Base-by-base conservation (phyloP, 2,797 vertebrate genomes). In the Pipistrellus nathusii region DNA sequence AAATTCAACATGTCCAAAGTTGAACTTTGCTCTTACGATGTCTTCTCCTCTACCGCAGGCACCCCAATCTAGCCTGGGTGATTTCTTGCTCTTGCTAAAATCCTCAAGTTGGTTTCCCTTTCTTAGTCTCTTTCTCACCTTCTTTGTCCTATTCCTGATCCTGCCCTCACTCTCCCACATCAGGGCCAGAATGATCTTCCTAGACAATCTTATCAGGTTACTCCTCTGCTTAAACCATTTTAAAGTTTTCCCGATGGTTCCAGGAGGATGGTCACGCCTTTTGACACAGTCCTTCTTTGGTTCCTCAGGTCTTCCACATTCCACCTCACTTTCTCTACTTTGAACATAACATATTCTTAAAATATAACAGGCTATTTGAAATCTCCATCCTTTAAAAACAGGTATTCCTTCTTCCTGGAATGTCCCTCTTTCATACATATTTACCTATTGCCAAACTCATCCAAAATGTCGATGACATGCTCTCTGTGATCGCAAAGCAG, bases 101-200 rank as follows among this genome's bases (percentile, higher is more conserved):
- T 27, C 9, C 5, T 3, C 32, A 25, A 38, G 8, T 6, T 48
- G 30, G 13, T 68, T 53, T 78, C 53, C 32, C 38, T 76, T n/a
- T 46, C 48, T 11, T 8, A 8, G 21, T 68, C 20, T 88, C 23
- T 85, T 51, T 44, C 66, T 17, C 6, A n/a, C 21, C 9, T 72
- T 3, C 1, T 41, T 9, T 6, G 11, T 1, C 38, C 44, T 2
- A 0, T 55, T 75, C 32, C 64, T 53, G 3, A 3, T 15, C 11
- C 9, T 4, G 4, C 27, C 14, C 9, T 48, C 32, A 18, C 9
- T 35, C 55, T 4, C 17, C 35, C 83, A 46, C 17, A 15, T 7
- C 17, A 62, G 32, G 25, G 46, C 53, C 13, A 12, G 20, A 35
- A 68, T 5, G 14, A 83, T 25, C 23, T 69, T 25, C 41, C 35